Base-by-base conservation (phyloP, 2,888 invertebrate species). In the Cheilosia urbana region DNA sequence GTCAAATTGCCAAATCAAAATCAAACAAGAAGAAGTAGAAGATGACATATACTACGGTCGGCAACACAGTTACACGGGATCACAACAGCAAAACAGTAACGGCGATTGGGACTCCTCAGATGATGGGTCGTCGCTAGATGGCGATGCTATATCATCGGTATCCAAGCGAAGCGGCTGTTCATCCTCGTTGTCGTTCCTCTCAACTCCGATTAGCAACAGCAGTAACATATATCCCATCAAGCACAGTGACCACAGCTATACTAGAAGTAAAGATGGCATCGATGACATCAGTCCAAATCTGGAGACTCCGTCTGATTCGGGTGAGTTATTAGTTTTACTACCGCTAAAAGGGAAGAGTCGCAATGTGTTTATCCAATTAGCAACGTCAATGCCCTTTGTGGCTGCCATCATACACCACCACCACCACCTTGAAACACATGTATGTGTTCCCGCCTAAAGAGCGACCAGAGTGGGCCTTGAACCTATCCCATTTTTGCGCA, bases 291-390 rank as follows among this genome's bases (percentile, higher is more conserved):
- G 94, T 89, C 94, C 96, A 66, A 96, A 96, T 88, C 94, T 97
- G 30, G 96, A 97, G 90, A 97, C 97, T 88, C 97, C 97, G 73
- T 97, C 97, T 51, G 97, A 97, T 94, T 97, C 97, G 87, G 97
- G 97, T 95, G 93, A 96, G 95, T 92, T 85, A 51, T 51, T 51
- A 4, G 49, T 21, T 58, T 49, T 53, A 17, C 24, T 60, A 24
- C 30, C 51, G 17, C 5, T 66, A 37, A 17, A 30, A 34, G 34
- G 45, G 62, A 63, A 53, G 27, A 53, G 42, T 34, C 62, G 66
- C 66, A 83, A 19, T 73, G 68, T 69, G 68, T 69, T 75, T 65
- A 84, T 84, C 84, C 84, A 80, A 84, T 84, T 84, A 84, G 58
- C 17, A 65, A 71, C 51, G 85, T 85, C 85, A 81, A 81, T 77